Percentiles rank a stretch among this genome's conserved stretches.
These are phyloP conservation scores for Scyliorhinus canicula DNA, from an alignment of 2,797 vertebrate species.

Conservation along the genomic window DNA sequence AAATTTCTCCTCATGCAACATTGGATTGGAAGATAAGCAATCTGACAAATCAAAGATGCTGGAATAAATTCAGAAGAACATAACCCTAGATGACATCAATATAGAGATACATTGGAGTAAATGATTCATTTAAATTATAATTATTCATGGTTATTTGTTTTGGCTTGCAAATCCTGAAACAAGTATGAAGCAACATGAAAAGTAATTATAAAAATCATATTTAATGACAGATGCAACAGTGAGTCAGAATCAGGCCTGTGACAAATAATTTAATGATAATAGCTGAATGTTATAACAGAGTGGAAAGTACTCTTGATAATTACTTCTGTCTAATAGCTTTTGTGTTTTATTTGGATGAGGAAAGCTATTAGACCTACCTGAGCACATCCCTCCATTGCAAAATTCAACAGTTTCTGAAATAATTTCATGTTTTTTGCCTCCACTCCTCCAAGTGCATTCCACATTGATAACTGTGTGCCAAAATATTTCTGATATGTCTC, in stretches of 20 bases:
- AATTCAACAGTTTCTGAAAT: not conserved
- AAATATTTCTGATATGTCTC: not conserved
- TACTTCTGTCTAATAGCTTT: not conserved
- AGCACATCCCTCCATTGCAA: not conserved
- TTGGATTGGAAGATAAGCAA: not conserved
- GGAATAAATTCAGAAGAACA: not conserved
- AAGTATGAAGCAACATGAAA: not conserved
- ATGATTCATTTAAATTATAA: not conserved
- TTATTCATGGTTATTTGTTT: not conserved
- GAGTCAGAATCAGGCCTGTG: not conserved
- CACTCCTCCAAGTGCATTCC: not conserved
- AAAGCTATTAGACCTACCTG: not conserved
- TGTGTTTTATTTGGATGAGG: not conserved
- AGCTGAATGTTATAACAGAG: not conserved
- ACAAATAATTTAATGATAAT: conserved; percentile 9
- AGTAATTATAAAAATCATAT: conserved; percentile 1
- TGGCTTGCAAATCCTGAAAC: not conserved
- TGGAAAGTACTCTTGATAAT: not conserved
- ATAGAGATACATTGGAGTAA: not conserved
- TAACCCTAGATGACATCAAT: not conserved
- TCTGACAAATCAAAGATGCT: not conserved
- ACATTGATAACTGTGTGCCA: not conserved
- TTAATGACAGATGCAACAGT: not conserved
- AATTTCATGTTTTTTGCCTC: not conserved
- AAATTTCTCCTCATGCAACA: not conserved